These are phyloP conservation scores for Wasmannia auropunctata DNA, from an alignment of 1,140 invertebrate genomes.

Conservation along the genomic window DNA sequence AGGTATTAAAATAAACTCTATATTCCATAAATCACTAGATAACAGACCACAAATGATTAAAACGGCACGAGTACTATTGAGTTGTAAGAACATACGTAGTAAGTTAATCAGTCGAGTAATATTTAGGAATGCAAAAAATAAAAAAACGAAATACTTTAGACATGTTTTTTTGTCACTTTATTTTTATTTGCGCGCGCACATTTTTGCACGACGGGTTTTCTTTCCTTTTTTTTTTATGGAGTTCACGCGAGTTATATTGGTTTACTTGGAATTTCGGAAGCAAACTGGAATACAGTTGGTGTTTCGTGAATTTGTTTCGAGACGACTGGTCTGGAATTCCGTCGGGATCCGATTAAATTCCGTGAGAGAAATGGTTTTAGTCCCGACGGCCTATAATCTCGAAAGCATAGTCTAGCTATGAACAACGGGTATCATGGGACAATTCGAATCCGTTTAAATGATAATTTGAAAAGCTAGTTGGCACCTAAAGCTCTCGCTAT, in stretches of 20 bases:
- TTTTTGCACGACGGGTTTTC: background rate
- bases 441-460: conserved; percentile 81
- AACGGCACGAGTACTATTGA: background rate
- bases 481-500: conserved; percentile 42
- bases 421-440: conserved; percentile 66
- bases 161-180: background rate
- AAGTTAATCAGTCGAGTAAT: conserved; percentile 6
- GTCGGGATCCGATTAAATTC: conserved; percentile 58
- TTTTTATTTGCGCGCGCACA: conserved; percentile 5
- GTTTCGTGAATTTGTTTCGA: conserved; percentile 60
- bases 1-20: background rate
- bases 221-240: background rate
- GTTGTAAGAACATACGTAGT: background rate
- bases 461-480: conserved; percentile 77
- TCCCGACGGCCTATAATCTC: conserved; percentile 75
- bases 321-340: conserved; percentile 45
- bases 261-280: conserved; percentile 70
- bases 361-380: conserved; percentile 50
- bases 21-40: too few species aligned
- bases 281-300: conserved; percentile 68
- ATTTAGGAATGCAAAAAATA: conserved; percentile 14
- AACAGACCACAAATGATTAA: conserved; percentile 12
- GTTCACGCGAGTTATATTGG: conserved; percentile 15
- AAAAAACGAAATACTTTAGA: background rate
- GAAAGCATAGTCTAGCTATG: conserved; percentile 71